Base-by-base conservation (phyloP, 2,888 invertebrate genomes). In the Limenitis camilla region DNA sequence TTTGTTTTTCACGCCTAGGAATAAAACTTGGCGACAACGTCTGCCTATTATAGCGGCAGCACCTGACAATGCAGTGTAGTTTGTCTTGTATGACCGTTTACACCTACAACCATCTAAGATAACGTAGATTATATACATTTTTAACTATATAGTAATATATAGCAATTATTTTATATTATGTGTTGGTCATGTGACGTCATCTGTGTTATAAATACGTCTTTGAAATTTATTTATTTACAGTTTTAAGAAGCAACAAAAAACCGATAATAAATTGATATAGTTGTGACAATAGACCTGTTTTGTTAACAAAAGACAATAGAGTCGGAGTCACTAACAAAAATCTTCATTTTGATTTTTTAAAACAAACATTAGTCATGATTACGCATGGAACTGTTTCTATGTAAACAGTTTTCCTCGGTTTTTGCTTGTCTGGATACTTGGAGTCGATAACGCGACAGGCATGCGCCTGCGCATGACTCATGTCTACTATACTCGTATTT, bases 391-490 rank as follows among this genome's bases (percentile, higher is more conserved):
- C 2, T 7, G 27, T 43, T 43, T 50, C 40, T 28, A 39, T 44
- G 50, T 51, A 45, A 44, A 40, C 39, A 40, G 30, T 51, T 51
- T 50, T 44, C 43, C 43, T 50, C 19, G 8, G 40, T 45, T 44
- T 45, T 51, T 51, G 40, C 45, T 51, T 43, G 49, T 43, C 5
- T 7, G 32, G 44, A n/a, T 33, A 50, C 39, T 41, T 35, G 44
- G 40, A 50, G 50, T 41, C 32, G 44, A 45, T 56, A 49, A 49
- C 41, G 53, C 49, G 40, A 30, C 52, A 49, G 43, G 52, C 51
- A 55, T 59, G 61, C 61, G 60, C 53, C 29, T 52, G 56, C 58
- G 61, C 57, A 64, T 66, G 67, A 67, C 10, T 67, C 65, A 66
- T 19, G 19, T 19, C 19, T 19, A 19, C 19, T 19, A 19, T 42